Evolutionary conservation across 2,888 invertebrate species (phyloP), one percentile per base, ranked within the genome.

Genomic region (Chrysolina haemoptera): DNA sequence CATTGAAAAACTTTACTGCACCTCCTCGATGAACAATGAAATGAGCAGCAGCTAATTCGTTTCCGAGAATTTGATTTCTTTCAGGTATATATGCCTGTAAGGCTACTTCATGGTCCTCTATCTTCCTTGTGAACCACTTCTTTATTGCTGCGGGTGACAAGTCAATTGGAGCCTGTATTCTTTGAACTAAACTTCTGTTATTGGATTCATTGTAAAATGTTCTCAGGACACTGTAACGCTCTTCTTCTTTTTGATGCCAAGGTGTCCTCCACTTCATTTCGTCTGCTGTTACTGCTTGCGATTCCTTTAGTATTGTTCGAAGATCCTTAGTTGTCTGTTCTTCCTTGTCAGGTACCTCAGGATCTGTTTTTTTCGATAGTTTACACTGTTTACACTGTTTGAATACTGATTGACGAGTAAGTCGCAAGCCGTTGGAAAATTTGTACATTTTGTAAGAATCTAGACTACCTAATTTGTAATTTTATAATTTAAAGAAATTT

Each of bases 31-130:
- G 90, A 1, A 95, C 89, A 64, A 98, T 88, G 86, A 97, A 98
- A 89, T 97, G 95, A 10, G 98, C 93, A 0, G 95, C 93, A 1
- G 96, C 96, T 78, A 98, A 88, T 86, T 98, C 96, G 46, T 92
- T 89, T 0, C 83, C 98, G 0, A 95, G 86, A 48, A 89, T 87
- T 72, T 90, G 85, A 78, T 92, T 90, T 74, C 94, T 88, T 69
- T 92, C 90, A 0, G 89, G 86, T 8, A 92, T 86, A 84, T 88
- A 93, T 71, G 88, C 89, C 82, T 95, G 94, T 83, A 91, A 89
- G 69, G 89, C 86, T 41, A 91, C 90, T 78, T 91, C 90, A 72
- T 87, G 87, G 0, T 89, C 82, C 65, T 88, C 88, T 77, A 90
- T 87, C 78, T 90, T 89, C 1, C 87, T 87, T 0, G 80, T 73